These are phyloP conservation scores for Spodoptera litura DNA, from an alignment of 1,140 invertebrate species.

Conservation along the genomic window DNA sequence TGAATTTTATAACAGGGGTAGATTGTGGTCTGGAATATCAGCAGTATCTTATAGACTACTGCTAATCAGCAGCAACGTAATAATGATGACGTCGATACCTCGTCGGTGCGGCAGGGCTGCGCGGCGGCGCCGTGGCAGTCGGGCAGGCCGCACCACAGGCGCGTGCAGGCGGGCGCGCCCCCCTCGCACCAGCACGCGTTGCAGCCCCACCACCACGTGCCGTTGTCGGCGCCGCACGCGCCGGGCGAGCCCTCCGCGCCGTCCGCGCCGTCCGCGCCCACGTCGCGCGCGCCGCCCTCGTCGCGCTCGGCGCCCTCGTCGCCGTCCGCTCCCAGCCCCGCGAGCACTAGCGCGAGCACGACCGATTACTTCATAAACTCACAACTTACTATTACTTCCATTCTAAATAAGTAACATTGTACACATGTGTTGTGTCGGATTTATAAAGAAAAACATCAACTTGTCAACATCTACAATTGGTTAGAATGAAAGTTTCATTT, in stretches of 20 bases:
- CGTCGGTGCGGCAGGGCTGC: slow-evolving; percentile 86
- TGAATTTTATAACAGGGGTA: too few species aligned
- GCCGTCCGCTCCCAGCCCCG: slow-evolving; percentile 89
- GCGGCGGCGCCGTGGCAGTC: slow-evolving; percentile 90
- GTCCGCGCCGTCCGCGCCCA: slow-evolving; percentile 89
- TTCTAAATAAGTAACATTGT: too few species aligned
- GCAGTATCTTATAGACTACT: too few species aligned
- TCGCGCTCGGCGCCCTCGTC: slow-evolving; percentile 90
- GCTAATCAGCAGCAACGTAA: too few species aligned
- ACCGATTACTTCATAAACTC: too few species aligned
- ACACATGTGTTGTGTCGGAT: too few species aligned
- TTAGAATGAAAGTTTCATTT: too few species aligned
- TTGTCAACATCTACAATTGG: too few species aligned
- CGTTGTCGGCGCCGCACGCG: slow-evolving; percentile 78
- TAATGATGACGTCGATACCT: slow-evolving; percentile 68
- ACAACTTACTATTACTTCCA: too few species aligned
- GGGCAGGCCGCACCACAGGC: slow-evolving; percentile 94
- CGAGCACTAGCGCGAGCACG: slow-evolving; percentile 57
- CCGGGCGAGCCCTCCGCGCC: slow-evolving; percentile 68
- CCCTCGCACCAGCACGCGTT: slow-evolving; percentile 93
- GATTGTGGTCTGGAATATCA: too few species aligned
- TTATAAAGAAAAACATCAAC: too few species aligned
- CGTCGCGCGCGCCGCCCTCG: slow-evolving; percentile 85
- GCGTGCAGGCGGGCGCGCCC: slow-evolving; percentile 92
- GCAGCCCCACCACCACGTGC: slow-evolving; percentile 90